Conservation (phyloP, 2,888 invertebrate species). For the Eueremaeus valkanovi region DNA sequence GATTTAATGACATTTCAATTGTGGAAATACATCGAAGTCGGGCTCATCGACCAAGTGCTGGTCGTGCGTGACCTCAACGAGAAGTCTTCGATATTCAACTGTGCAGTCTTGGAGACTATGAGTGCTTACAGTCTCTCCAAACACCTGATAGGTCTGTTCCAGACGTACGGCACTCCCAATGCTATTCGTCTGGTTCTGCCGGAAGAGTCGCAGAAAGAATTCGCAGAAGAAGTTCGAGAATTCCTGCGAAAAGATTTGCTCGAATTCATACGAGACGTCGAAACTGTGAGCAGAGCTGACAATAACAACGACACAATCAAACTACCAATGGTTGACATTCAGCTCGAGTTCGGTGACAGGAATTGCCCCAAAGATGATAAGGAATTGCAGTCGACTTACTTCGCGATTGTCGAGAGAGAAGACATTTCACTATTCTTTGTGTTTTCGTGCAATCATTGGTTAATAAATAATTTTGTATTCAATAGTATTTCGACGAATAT, state of each 20-base stretch:
- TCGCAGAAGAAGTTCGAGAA: not conserved
- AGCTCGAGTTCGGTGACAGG: not conserved
- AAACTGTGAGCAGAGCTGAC: not conserved
- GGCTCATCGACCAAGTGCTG: not conserved
- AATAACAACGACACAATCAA: not conserved
- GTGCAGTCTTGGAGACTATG: not conserved
- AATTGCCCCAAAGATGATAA: slow-evolving; percentile 14
- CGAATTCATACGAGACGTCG: not conserved
- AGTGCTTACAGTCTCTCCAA: not conserved
- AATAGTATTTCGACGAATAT: slow-evolving; percentile 3
- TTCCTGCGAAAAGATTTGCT: slow-evolving; percentile 7
- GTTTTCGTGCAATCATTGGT: slow-evolving; percentile 11
- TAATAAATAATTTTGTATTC: not conserved
- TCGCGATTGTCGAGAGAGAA: not conserved
- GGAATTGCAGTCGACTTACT: not conserved
- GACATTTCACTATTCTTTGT: not conserved
- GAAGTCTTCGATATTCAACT: slow-evolving; percentile 17
- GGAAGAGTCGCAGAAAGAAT: not conserved
- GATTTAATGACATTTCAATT: slow-evolving; percentile 9
- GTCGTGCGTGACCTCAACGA: slow-evolving; percentile 12
- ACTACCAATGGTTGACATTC: slow-evolving; percentile 31
- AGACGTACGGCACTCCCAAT: slow-evolving; percentile 20
- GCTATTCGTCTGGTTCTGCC: slow-evolving; percentile 15
- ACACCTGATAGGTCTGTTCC: not conserved
- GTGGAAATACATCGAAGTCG: slow-evolving; percentile 30